Evolutionary conservation across 2,113 vertebrate genomes (phyloP).

Genomic region (Oxyura jamaicensis): DNA sequence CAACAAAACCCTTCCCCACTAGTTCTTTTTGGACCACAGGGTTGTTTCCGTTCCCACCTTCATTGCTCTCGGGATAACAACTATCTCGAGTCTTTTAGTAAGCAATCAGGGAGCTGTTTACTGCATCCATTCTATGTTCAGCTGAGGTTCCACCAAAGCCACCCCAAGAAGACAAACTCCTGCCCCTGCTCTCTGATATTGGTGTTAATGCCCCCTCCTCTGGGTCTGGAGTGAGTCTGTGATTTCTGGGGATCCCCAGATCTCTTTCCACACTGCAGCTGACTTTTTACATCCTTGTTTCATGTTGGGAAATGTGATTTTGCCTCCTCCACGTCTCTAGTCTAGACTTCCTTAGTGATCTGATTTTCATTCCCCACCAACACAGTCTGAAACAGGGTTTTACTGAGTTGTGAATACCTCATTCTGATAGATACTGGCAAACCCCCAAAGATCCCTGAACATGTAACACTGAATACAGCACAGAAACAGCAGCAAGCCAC

Average conservation of each 20-base stretch:
- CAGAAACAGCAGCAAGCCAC: background rate
- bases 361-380: background rate
- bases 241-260: background rate
- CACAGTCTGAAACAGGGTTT: background rate
- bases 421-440: background rate
- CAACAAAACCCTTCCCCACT: background rate
- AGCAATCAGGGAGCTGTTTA: rapidly evolving
- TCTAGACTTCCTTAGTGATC: background rate
- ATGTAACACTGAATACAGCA: rapidly evolving
- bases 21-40: background rate
- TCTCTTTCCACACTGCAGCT: background rate
- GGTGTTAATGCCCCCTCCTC: background rate
- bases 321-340: background rate
- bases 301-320: background rate
- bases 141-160: background rate
- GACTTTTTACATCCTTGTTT: background rate
- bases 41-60: background rate
- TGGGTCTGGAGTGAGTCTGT: background rate
- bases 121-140: background rate
- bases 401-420: background rate
- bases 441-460: background rate
- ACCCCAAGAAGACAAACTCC: background rate
- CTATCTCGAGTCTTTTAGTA: background rate
- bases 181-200: background rate
- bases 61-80: background rate